A percentile compares a stretch with the other conserved stretches of the same genome.
Conservation (phyloP, 2,113 vertebrate genomes). For the Aphelocoma coerulescens region DNA sequence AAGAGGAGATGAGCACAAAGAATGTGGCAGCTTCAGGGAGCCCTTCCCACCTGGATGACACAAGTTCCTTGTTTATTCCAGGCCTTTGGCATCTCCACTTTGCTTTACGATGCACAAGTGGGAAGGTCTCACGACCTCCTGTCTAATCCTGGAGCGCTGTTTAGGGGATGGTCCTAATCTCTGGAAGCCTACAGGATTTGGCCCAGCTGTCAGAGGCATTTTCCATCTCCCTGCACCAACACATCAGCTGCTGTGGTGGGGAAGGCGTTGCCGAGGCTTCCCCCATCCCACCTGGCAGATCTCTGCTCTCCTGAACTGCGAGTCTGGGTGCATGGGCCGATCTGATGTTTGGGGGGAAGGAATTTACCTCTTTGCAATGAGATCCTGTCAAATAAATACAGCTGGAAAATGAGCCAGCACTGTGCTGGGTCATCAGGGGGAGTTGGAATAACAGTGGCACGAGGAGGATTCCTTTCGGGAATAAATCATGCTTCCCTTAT, state of each 20-base stretch:
- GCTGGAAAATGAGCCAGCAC: background rate
- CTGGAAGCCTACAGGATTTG: background rate
- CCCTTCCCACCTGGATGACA: background rate
- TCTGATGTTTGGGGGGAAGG: background rate
- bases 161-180: background rate
- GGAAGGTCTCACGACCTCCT: background rate
- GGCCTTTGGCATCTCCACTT: background rate
- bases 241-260: background rate
- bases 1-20: accelerated
- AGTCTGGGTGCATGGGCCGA: background rate
- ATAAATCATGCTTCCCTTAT: background rate
- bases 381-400: background rate
- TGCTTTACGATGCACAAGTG: accelerated
- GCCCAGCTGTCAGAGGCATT: background rate
- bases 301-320: background rate
- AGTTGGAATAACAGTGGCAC: background rate
- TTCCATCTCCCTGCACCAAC: accelerated
- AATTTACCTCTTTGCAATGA: background rate
- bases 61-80: accelerated
- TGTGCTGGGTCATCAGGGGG: accelerated
- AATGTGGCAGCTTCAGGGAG: background rate
- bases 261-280: accelerated
- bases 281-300: background rate
- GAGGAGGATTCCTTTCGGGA: background rate
- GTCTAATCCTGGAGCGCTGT: background rate